These are phyloP conservation scores for Xestia sexstrigata DNA, from an alignment of 2,888 invertebrate genomes.

Conservation along the genomic window DNA sequence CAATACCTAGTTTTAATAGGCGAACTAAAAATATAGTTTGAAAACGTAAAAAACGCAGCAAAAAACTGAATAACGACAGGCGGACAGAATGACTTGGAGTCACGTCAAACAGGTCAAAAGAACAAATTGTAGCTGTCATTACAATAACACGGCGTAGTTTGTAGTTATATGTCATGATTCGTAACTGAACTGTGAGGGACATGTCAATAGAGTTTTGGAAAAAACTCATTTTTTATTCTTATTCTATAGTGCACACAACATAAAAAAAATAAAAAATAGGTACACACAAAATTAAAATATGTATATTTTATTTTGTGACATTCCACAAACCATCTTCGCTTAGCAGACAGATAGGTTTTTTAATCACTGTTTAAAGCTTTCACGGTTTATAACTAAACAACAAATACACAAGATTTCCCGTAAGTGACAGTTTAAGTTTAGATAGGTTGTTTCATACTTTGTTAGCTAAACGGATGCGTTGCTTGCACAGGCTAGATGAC, in stretches of 20 bases:
- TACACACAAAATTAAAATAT: no score
- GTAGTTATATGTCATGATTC: constrained; percentile 21
- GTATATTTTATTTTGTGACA: background rate
- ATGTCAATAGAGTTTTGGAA: background rate
- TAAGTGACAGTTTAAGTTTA: background rate
- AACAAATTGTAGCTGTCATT: constrained; percentile 52
- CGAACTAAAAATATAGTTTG: constrained; percentile 47
- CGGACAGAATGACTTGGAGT: constrained; percentile 66
- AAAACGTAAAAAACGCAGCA: constrained; percentile 54
- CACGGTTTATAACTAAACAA: no score
- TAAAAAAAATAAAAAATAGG: no score
- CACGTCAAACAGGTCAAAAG: constrained; percentile 62
- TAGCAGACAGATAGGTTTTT: background rate
- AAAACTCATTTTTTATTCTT: no score
- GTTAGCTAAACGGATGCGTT: background rate
- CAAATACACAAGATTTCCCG: no score
- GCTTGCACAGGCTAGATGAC: background rate
- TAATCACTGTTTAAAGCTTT: no score
- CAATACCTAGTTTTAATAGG: constrained; percentile 52
- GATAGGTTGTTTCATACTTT: background rate
- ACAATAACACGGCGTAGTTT: constrained; percentile 47
- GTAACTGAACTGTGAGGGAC: background rate
- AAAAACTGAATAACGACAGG: constrained; percentile 57
- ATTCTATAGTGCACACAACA: no score
- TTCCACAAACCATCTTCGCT: background rate